Percentiles rank a stretch among this genome's conserved stretches.
Evolutionary conservation across 2,888 invertebrate genomes (phyloP).

Genomic region (Drosophila emarginata): DNA sequence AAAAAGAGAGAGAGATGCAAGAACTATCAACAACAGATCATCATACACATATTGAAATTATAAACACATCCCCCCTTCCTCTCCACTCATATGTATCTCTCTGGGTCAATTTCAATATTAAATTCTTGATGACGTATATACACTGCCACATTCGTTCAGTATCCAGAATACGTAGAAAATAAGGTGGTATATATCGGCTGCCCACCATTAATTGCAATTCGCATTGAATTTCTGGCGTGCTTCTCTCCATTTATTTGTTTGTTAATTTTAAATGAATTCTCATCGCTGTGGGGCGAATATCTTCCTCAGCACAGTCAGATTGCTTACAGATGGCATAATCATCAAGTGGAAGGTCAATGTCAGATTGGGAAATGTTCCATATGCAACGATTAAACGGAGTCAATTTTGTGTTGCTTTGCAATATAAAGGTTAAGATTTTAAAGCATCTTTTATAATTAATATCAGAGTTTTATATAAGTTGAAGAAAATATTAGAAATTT

Average conservation of each 20-base stretch:
- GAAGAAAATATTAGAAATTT: too few species aligned
- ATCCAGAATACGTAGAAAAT: constrained; percentile 6
- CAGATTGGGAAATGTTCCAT: background rate
- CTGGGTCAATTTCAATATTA: background rate
- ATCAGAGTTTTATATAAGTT: background rate
- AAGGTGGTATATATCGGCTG: constrained; percentile 26
- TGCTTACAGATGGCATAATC: constrained; percentile 15
- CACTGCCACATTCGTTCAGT: constrained; percentile 10
- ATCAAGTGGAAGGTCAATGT: constrained; percentile 16
- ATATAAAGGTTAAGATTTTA: background rate
- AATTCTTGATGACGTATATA: constrained; percentile 22
- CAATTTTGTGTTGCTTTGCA: background rate
- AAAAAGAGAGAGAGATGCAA: background rate
- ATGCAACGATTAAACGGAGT: background rate
- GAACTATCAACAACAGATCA: constrained; percentile 13
- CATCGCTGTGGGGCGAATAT: background rate
- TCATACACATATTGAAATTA: constrained; percentile 29
- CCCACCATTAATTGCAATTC: constrained; percentile 51
- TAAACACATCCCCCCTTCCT: constrained; percentile 33
- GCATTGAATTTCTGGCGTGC: constrained; percentile 40
- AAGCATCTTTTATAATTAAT: background rate
- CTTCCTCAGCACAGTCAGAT: background rate
- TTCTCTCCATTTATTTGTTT: constrained; percentile 40
- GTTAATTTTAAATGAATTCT: constrained; percentile 23
- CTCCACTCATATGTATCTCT: constrained; percentile 6